These are phyloP conservation scores for Chelonus insularis DNA, from an alignment of 1,140 invertebrate genomes.

Conservation along the genomic window DNA sequence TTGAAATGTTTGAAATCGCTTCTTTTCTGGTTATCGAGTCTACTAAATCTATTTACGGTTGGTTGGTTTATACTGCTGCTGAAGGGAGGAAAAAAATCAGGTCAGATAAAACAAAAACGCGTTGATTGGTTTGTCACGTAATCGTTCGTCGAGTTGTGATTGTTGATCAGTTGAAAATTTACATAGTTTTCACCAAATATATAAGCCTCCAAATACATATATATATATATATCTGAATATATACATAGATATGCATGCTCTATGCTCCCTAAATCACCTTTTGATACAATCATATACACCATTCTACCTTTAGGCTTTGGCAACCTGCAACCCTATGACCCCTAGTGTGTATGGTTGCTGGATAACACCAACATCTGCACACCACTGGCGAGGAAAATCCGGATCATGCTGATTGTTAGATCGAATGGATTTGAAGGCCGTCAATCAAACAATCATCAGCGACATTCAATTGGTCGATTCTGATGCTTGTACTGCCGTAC, in stretches of 20 bases:
- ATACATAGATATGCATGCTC: not conserved
- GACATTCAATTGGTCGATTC: slow-evolving; percentile 21
- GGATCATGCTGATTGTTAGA: slow-evolving; percentile 30
- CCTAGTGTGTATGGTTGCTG: no score
- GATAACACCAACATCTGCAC: no score
- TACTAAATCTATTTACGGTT: no score
- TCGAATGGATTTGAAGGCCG: slow-evolving; percentile 21
- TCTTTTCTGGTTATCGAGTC: no score
- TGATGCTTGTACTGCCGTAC: not conserved
- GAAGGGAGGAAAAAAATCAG: not conserved
- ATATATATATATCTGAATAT: not conserved
- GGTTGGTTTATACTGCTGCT: no score
- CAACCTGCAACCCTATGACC: not conserved
- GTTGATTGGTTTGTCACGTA: slow-evolving; percentile 13
- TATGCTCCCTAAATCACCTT: no score
- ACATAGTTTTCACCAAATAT: no score
- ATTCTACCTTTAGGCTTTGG: not conserved
- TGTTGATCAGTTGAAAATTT: slow-evolving; percentile 13
- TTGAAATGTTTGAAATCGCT: not conserved
- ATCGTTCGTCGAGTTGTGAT: slow-evolving; percentile 13
- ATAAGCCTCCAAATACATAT: not conserved
- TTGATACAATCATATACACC: not conserved
- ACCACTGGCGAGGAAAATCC: slow-evolving; percentile 27
- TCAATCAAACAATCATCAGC: slow-evolving; percentile 19
- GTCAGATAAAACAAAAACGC: not conserved